Conservation (phyloP, 2,113 vertebrate species). For the Halcyon senegalensis region DNA sequence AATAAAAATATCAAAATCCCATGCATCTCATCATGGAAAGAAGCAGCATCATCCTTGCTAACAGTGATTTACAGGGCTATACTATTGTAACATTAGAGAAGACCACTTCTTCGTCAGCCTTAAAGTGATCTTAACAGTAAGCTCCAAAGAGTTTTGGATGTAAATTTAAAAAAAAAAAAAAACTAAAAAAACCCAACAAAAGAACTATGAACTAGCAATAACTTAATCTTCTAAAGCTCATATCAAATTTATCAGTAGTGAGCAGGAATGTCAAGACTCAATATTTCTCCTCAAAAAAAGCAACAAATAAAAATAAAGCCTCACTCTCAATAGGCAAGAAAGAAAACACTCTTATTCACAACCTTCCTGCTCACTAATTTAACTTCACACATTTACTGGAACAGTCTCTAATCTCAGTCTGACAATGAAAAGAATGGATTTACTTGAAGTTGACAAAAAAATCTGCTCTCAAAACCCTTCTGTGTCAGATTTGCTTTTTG, state of each 20-base stretch:
- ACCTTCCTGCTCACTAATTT: background rate
- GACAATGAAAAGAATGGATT: background rate
- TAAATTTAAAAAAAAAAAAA: background rate
- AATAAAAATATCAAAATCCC: background rate
- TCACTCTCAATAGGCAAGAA: background rate
- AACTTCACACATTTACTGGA: background rate
- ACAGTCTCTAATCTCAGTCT: background rate
- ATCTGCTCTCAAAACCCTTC: background rate
- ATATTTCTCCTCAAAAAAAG: background rate
- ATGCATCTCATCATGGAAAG: background rate
- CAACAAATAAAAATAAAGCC: background rate
- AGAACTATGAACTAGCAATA: background rate
- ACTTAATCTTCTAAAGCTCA: background rate
- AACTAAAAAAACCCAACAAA: too few species aligned
- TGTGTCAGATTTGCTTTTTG: background rate
- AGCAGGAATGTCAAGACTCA: background rate
- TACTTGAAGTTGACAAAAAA: background rate
- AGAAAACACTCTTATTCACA: background rate
- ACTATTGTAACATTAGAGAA: background rate
- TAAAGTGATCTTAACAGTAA: background rate
- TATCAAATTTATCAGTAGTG: background rate
- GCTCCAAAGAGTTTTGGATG: background rate
- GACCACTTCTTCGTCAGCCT: background rate
- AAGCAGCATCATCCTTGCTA: background rate
- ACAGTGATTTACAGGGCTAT: background rate